phyloP scores from a whole-genome alignment of 1,140 invertebrate species.

The Goniozus legneri region DNA sequence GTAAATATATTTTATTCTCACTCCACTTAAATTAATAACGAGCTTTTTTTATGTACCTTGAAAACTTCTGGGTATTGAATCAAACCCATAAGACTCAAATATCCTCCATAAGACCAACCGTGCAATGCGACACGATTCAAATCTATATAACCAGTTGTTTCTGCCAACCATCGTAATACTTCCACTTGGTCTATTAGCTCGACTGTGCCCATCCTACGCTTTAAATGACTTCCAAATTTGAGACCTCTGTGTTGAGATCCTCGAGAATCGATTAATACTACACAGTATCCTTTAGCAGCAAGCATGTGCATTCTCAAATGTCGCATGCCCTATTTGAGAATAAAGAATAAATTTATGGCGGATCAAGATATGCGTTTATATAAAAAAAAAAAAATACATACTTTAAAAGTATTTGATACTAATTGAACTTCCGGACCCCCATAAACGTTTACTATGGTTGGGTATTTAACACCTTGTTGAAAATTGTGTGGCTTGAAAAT shows the following conservation, averaged over 20 bases:
- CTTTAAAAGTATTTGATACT: conserved; percentile 94
- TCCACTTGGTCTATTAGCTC: conserved; percentile 96
- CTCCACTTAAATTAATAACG: too few relatives aligned
- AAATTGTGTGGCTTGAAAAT: conserved; percentile 85
- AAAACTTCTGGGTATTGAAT: conserved; percentile 80
- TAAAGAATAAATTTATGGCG: background rate
- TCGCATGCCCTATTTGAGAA: conserved; percentile 69
- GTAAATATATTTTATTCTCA: too few relatives aligned
- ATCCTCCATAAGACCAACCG: conserved; percentile 97
- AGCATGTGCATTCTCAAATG: conserved; percentile 93
- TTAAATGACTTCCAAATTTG: conserved; percentile 86
- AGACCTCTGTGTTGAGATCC: conserved; percentile 91
- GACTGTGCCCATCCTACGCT: conserved; percentile 87
- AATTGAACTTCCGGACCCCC: conserved; percentile 97
- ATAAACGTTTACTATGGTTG: conserved; percentile 94
- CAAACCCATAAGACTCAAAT: conserved; percentile 81
- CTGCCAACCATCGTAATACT: conserved; percentile 83
- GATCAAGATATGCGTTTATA: background rate
- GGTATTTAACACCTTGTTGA: conserved; percentile 76
- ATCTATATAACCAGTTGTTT: conserved; percentile 85
- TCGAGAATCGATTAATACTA: conserved; percentile 91
- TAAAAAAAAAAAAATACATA: conserved; percentile 36
- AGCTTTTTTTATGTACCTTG: conserved; percentile 68
- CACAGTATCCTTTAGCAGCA: conserved; percentile 93
- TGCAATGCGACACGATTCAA: conserved; percentile 90